Evolutionary conservation across 2,888 invertebrate genomes (phyloP).

Genomic region (Lasioglossum calceatum): DNA sequence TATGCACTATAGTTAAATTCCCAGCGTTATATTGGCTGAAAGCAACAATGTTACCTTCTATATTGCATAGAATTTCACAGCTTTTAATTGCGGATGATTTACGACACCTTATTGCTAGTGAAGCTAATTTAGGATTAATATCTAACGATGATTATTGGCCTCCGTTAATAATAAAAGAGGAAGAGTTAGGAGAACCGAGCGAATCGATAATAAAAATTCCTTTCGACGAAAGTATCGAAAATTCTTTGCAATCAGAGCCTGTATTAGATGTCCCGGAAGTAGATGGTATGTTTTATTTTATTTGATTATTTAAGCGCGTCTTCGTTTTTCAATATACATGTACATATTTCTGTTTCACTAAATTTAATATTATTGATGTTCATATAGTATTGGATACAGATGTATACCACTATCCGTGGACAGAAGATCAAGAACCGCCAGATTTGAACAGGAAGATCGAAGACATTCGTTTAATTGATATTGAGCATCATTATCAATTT

Average conservation of each 20-base stretch:
- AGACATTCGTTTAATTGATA: slow-evolving; percentile 87
- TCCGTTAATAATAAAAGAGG: slow-evolving; percentile 71
- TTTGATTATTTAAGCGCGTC: background rate
- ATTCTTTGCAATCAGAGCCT: slow-evolving; percentile 24
- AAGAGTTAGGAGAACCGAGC: slow-evolving; percentile 46
- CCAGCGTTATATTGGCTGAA: slow-evolving; percentile 94
- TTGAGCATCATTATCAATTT: slow-evolving; percentile 90
- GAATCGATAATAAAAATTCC: slow-evolving; percentile 59
- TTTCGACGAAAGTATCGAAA: slow-evolving; percentile 59
- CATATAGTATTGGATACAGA: slow-evolving; percentile 68
- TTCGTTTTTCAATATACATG: background rate
- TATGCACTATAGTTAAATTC: slow-evolving; percentile 90
- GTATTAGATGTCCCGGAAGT: slow-evolving; percentile 68
- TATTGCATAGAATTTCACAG: slow-evolving; percentile 91
- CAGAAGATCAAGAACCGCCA: slow-evolving; percentile 87
- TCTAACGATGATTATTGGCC: slow-evolving; percentile 78
- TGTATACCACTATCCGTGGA: slow-evolving; percentile 84
- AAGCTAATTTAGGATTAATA: slow-evolving; percentile 84
- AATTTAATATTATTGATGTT: background rate
- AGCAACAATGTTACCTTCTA: slow-evolving; percentile 92
- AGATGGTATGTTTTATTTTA: slow-evolving; percentile 65
- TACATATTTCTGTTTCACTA: background rate
- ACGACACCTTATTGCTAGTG: slow-evolving; percentile 85
- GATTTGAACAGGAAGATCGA: slow-evolving; percentile 88
- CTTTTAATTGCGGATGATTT: slow-evolving; percentile 91